Evolutionary conservation across 35 echinoderm and acorn worm species (phyloP), one percentile per base, ranked within the genome.

Genomic region (Lytechinus pictus): DNA sequence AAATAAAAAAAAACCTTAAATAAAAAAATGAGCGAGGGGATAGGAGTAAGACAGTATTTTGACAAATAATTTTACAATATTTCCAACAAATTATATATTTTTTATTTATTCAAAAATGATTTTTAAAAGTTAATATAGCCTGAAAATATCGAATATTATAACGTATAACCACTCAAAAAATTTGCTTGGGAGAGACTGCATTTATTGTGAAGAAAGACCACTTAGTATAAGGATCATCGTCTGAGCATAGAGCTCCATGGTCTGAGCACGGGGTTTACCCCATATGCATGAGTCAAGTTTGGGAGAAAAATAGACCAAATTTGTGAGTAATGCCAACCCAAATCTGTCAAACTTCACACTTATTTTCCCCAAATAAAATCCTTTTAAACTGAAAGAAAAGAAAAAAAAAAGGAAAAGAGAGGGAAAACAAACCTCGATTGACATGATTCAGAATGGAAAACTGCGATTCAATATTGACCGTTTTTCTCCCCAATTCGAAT

Each of bases 401-500:
- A 24, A 79, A 3, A 79, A 79, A 16, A 79, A 79, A 44, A 44
- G 33, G 33, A 79, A 19, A 79, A 79, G n/a, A 58, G 56, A 13
- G 19, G 66, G 66, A 79, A n/a, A 79, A 79, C 66, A 79, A 79
- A 79, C 66, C 16, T n/a, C 7, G 21, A 24, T 79, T 79, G 66
- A 79, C 66, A 79, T 79, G 66, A 79, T 79, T 79, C 88, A 90
- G 88, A 44, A 21, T 1, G 88, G 52, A 28, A 10, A 90, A 90
- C 52, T 54, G 29, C 16, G 88, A 44, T 54, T 54, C 13, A 54
- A 90, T 90, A 52, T 90, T 90, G 88, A 54, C 88, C 88, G 88
- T 90, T 52, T 90, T 79, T 90, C 88, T 90, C 88, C 52, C 88
- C 88, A 90, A 44, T 90, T 33, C 8, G 52, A 90, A 54, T 90